A percentile compares a stretch with the other conserved stretches of the same genome.
Evolutionary conservation across 64 coral and sea anemone genomes (phyloP).

Genomic region (Actinia tenebrosa): DNA sequence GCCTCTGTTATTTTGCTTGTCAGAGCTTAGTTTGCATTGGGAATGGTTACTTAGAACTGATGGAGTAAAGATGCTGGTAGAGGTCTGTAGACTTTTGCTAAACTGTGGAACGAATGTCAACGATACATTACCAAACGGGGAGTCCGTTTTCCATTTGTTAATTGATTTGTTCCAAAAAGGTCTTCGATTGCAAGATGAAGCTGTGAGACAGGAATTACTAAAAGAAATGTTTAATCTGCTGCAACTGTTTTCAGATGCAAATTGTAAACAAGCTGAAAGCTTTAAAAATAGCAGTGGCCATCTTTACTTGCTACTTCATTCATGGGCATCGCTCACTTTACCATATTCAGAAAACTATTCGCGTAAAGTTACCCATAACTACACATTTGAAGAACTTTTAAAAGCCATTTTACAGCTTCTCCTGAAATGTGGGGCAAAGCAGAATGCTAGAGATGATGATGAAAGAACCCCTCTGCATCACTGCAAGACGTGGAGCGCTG

Average conservation of each 20-base stretch:
- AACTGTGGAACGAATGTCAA: neutral
- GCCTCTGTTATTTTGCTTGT: constrained; percentile 12
- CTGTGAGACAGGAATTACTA: neutral
- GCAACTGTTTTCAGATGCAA: neutral
- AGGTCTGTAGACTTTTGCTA: neutral
- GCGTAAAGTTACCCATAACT: neutral
- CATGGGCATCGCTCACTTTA: neutral
- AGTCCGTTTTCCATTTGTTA: neutral
- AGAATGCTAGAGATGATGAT: neutral
- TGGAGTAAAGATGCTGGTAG: neutral
- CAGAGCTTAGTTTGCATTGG: neutral
- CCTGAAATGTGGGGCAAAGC: neutral
- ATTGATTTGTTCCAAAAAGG: neutral
- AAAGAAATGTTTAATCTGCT: neutral
- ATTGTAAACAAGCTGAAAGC: neutral
- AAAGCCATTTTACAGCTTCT: neutral
- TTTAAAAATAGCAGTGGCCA: neutral
- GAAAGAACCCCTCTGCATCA: neutral
- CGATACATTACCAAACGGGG: neutral
- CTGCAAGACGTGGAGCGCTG: constrained; percentile 3
- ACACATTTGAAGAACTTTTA: neutral
- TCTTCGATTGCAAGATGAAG: neutral
- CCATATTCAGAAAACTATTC: neutral
- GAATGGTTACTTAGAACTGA: neutral
- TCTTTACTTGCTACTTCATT: neutral